A percentile compares a stretch with the other conserved stretches of the same genome.
These are phyloP conservation scores for Ornithoptera priamus DNA, from an alignment of 2,888 invertebrate species.

Conservation along the genomic window DNA sequence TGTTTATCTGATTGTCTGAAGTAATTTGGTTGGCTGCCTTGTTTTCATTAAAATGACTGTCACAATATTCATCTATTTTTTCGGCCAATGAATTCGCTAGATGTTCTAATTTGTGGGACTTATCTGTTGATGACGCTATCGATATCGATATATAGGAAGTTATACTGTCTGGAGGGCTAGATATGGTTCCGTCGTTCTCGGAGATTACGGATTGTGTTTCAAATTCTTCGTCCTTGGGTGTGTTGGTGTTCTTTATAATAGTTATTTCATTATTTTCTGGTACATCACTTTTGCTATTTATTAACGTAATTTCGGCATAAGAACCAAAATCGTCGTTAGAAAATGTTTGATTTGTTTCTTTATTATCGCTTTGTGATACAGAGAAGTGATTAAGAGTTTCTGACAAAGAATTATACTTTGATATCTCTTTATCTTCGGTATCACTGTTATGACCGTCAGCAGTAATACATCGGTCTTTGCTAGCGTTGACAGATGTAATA, in stretches of 20 bases:
- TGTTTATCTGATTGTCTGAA: constrained; percentile 51
- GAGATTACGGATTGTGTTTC: constrained; percentile 65
- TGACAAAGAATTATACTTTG: constrained; percentile 71
- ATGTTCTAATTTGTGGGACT: constrained; percentile 73
- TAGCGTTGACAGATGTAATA: constrained; percentile 54
- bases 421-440: constrained; percentile 58
- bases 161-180: constrained; percentile 73
- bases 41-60: constrained; percentile 68
- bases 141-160: constrained; percentile 78
- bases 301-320: constrained; percentile 56
- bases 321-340: constrained; percentile 46
- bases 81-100: constrained; percentile 75
- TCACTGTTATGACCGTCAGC: constrained; percentile 67
- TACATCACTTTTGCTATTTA: constrained; percentile 45
- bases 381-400: constrained; percentile 71
- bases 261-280: constrained; percentile 39
- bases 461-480: constrained; percentile 67
- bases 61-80: constrained; percentile 78
- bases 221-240: constrained; percentile 47
- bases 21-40: constrained; percentile 49
- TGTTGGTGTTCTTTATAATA: constrained; percentile 33
- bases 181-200: constrained; percentile 74
- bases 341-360: constrained; percentile 39
- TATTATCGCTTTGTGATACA: constrained; percentile 56
- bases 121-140: constrained; percentile 72